Base-by-base conservation (phyloP, 2,888 invertebrate species). In the Sinelater perroti region DNA sequence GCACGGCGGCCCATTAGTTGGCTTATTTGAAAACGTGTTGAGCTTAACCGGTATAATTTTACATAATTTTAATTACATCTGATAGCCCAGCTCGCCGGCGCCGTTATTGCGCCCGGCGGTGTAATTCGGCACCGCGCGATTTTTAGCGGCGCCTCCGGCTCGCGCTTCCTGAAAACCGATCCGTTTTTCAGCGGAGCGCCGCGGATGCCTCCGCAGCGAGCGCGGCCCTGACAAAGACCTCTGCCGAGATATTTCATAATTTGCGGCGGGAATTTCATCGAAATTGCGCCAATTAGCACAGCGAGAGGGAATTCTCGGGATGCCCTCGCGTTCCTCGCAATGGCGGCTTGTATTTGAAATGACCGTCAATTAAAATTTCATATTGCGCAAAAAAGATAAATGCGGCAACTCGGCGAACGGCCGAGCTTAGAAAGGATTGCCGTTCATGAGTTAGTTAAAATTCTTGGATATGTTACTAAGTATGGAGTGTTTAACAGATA, bases 221-320 rank as follows among this genome's bases (percentile, higher is more conserved):
- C 10, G 50, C 50, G 50, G 50, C 10, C 14, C 8, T 50, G 36
- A 36, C 28, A 55, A 55, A 36, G 46, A 53, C 54, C 51, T 51
- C 35, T 62, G 60, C 60, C 61, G 56, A 63, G 60, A 64, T 62
- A 61, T 64, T 64, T 66, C 61, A 64, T 66, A 66, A 66, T 64
- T 63, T 62, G 56, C 62, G 52, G 53, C 44, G 50, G 60, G 63
- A 54, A 64, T 64, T 65, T 67, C 61, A 67, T 67, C 67, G 63
- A 65, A 67, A 65, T 67, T 65, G 59, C 59, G 57, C 63, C 65
- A 67, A 67, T 67, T 67, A 65, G 62, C 47, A 60, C 35, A 59
- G 56, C 42, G 31, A 58, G 44, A 49, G 40, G 53, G 35, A 53
- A 62, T 62, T 51, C 62, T 56, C 35, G 18, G 20, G 38, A 51